Base-by-base conservation (phyloP, 2,113 vertebrate species). In the Rana temporaria region DNA sequence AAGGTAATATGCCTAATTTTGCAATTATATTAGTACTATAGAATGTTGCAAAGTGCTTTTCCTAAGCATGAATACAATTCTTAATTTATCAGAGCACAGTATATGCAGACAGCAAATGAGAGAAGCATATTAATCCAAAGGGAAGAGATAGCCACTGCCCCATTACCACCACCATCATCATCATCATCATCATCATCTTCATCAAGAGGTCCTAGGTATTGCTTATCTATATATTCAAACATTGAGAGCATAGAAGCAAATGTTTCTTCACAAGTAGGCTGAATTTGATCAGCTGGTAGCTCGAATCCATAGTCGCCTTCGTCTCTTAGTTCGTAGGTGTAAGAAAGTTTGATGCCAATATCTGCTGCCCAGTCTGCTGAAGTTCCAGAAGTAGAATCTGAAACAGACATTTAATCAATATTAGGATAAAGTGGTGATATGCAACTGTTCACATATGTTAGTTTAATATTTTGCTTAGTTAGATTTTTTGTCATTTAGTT, bases 301-400 rank as follows among this genome's bases (percentile, higher is more conserved):
- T 88, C 0, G 76, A 98, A 97, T 32, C 90, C 91, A 0, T 89
- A 1, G 0, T 83, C 17, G 0, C 94, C 96, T 0, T 87, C 89
- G 80, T 96, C 96, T 72, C 94, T 89, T 68, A 97, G 91, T 87
- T 97, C 96, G 63, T 96, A 96, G 0, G 94, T 96, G 84, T 92
- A 97, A 67, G 91, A 71, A 69, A 94, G 88, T 0, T 93, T 94
- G 81, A 98, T 95, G 24, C 91, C 92, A 11, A 91, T 92, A 6
- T 86, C 82, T 18, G 84, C 86, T 15, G 94, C 92, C 93, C 95
- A 97, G 88, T 97, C 96, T 78, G 89, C 88, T 14, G 95, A 97
- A 2, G 94, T 94, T 2, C 95, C 95, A 0, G 96, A 97, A 68
- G 91, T 91, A 3, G 7, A 4, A 75, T 97, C 95, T 96, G 85